phyloP scores from a whole-genome alignment of 2,888 invertebrate species.

The Torymus aiolomorphi region DNA sequence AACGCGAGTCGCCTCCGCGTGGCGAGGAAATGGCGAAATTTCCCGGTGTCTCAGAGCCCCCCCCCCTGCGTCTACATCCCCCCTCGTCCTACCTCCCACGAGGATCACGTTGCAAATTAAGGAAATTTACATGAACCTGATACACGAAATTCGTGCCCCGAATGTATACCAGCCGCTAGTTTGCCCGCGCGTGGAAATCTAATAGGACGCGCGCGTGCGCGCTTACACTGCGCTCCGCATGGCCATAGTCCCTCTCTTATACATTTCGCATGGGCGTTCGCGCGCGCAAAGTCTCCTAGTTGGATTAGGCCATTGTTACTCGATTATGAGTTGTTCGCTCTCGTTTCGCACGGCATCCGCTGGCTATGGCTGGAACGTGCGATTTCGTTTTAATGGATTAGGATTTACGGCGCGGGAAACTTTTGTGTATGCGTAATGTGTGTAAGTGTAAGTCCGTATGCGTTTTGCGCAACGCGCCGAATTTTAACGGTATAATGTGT shows the following conservation, averaged over 20 bases:
- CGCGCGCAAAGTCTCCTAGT: constrained; percentile 13
- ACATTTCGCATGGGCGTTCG: neutral
- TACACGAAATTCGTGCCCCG: constrained; percentile 45
- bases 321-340: constrained; percentile 19
- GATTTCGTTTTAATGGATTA: too few relatives aligned
- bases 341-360: too few relatives aligned
- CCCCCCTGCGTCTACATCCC: too few relatives aligned
- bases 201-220: constrained; percentile 24
- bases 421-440: too few relatives aligned
- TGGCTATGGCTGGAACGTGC: too few relatives aligned
- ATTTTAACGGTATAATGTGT: too few relatives aligned
- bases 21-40: constrained; percentile 5
- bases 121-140: constrained; percentile 53
- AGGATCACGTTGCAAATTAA: constrained; percentile 54
- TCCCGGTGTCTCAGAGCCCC: neutral
- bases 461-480: too few relatives aligned
- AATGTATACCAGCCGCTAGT: constrained; percentile 16
- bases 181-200: constrained; percentile 28
- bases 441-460: too few relatives aligned
- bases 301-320: constrained; percentile 29
- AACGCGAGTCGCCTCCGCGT: constrained; percentile 1
- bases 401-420: too few relatives aligned
- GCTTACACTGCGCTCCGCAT: too few relatives aligned
- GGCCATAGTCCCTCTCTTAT: too few relatives aligned
- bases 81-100: neutral